Base-by-base conservation (phyloP, 2,113 vertebrate species). In the Telmatochromis sp. region DNA sequence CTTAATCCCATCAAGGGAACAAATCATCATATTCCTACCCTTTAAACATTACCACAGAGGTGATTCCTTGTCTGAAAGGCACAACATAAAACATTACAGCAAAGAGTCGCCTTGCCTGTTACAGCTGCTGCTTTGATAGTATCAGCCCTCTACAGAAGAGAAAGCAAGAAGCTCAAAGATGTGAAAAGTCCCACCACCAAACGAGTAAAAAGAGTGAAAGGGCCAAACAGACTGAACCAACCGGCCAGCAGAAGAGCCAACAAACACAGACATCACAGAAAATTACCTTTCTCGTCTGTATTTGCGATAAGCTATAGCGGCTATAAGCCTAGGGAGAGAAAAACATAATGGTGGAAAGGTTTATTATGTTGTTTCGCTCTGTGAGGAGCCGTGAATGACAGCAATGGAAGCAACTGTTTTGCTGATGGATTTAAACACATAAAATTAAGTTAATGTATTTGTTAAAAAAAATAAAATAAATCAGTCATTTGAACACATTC, bases 231-330 rank as follows among this genome's bases (percentile, higher is more conserved):
- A 19, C 37, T 68, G 53, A 50, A 83, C 81, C 19, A 3, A 17
- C 9, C 4, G 40, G 78, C 31, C 65, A 68, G 84, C 40, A 83
- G 63, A 79, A 35, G 51, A 89, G 88, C 31, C 53, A 79, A 83
- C 54, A 51, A 35, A 81, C 6, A 83, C 51, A 12, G 81, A 75
- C 54, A 47, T 84, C 71, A 60, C 53, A 81, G 42, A 63, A 47
- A 53, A 58, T 95, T 96, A 96, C 95, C 96, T 96, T 96, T 75
- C 82, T 95, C 9, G 58, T 94, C 89, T 92, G 93, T 91, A 96
- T 93, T 90, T 96, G 95, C 86, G 96, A 96, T 93, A 96, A 95
- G 93, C 96, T 96, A 95, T 93, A 95, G 17, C 95, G 93, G 92
- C 80, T 95, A 94, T 93, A 60, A 53, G 95, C 95, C 96, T 96